phyloP scores from a whole-genome alignment of 2,113 vertebrate genomes.

The Cochlearius cochlearius region DNA sequence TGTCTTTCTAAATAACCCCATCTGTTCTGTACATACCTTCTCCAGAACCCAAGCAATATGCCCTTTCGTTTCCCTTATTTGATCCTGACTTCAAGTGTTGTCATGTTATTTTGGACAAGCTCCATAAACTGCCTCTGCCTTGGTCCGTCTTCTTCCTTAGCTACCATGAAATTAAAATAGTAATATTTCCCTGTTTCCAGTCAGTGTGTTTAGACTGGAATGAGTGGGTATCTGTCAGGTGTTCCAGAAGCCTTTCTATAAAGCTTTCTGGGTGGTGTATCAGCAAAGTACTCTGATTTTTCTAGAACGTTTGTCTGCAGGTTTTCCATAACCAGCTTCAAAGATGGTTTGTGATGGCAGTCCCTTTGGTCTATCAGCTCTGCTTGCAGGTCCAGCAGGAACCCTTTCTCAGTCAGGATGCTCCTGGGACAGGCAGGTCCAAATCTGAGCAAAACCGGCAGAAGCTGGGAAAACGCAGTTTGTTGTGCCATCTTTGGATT shows the following conservation, averaged over 20 bases:
- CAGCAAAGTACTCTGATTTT: neutral
- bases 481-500: neutral
- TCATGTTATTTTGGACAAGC: neutral
- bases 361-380: neutral
- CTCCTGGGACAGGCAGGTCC: neutral
- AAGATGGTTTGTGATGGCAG: neutral
- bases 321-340: neutral
- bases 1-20: conserved; percentile 42
- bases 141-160: neutral
- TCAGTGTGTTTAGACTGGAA: neutral
- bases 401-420: neutral
- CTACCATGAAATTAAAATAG: neutral
- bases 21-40: conserved; percentile 7
- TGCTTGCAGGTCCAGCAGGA: neutral
- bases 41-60: neutral
- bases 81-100: neutral
- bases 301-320: neutral
- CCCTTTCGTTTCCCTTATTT: conserved; percentile 1
- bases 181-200: neutral
- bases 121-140: neutral
- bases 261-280: neutral
- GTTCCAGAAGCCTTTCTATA: neutral
- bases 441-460: neutral
- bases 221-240: neutral
- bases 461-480: neutral